A percentile compares a stretch with the other conserved stretches of the same genome.
phyloP scores from a whole-genome alignment of 1,140 invertebrate genomes.

The Hesperophylax magnus region DNA sequence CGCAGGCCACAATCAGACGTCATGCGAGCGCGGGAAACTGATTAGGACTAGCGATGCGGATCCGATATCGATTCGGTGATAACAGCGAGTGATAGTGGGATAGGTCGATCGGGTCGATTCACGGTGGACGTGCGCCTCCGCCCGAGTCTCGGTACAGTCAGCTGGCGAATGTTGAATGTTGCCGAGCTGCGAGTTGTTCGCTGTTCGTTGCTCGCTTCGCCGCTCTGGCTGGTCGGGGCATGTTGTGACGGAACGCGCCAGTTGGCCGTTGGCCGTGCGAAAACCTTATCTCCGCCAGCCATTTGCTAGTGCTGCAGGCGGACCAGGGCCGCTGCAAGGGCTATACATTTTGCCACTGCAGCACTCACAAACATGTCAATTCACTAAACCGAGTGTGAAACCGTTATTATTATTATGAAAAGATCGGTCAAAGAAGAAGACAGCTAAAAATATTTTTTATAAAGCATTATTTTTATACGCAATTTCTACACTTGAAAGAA shows the following conservation, averaged over 20 bases:
- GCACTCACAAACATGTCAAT: no score
- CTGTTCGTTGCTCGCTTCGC: no score
- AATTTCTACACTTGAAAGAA: no score
- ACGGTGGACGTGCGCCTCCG: not conserved
- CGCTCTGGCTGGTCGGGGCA: not conserved
- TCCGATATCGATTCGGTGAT: not conserved
- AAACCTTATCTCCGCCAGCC: constrained; percentile 3
- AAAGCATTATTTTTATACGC: no score
- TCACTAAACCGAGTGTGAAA: no score
- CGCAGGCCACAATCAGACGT: constrained; percentile 10
- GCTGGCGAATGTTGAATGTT: constrained; percentile 7
- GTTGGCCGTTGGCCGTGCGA: not conserved
- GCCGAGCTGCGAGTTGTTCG: no score
- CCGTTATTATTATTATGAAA: no score
- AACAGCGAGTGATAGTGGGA: constrained; percentile 15
- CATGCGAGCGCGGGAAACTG: constrained; percentile 16
- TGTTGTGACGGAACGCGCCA: not conserved
- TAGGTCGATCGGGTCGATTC: not conserved
- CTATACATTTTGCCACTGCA: not conserved
- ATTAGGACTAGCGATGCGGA: not conserved
- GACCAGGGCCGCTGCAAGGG: not conserved
- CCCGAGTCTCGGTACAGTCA: not conserved
- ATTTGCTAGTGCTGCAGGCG: not conserved
- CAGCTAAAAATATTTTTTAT: no score
- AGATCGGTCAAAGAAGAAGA: no score